Conservation (phyloP, 2,888 invertebrate genomes). For the Agonopterix arenella region DNA sequence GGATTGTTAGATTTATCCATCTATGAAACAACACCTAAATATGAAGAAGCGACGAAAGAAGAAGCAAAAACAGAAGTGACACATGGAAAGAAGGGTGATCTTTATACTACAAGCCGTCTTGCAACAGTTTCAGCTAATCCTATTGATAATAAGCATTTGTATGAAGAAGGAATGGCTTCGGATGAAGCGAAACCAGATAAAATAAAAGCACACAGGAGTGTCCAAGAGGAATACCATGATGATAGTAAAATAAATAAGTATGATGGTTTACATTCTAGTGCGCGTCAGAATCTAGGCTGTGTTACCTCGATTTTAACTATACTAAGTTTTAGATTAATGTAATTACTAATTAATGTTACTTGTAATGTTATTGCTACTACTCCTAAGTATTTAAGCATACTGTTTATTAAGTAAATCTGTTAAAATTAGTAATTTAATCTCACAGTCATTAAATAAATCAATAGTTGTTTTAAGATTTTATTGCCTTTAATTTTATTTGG, state of each 20-base stretch:
- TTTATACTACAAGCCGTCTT: constrained; percentile 50
- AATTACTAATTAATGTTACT: constrained; percentile 29
- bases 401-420: constrained; percentile 11
- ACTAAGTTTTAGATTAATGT: constrained; percentile 32
- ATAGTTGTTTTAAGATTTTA: constrained; percentile 4
- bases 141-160: constrained; percentile 20
- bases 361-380: constrained; percentile 2
- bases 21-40: constrained; percentile 14
- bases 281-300: constrained; percentile 26
- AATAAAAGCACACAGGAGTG: constrained; percentile 46
- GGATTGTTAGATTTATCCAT: constrained; percentile 22
- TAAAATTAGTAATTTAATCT: constrained; percentile 37
- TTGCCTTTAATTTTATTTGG: background rate
- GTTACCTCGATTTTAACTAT: constrained; percentile 22
- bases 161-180: constrained; percentile 56
- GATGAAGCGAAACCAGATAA: constrained; percentile 62
- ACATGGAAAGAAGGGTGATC: constrained; percentile 17
- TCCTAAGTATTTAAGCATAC: constrained; percentile 20
- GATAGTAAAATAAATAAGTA: constrained; percentile 9
- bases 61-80: constrained; percentile 7
- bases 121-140: constrained; percentile 66
- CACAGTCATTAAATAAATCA: constrained; percentile 68
- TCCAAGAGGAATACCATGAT: constrained; percentile 32
- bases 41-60: constrained; percentile 10
- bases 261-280: constrained; percentile 17